These are phyloP conservation scores for Mustela lutreola DNA, from an alignment of 2,113 vertebrate genomes.

Conservation along the genomic window DNA sequence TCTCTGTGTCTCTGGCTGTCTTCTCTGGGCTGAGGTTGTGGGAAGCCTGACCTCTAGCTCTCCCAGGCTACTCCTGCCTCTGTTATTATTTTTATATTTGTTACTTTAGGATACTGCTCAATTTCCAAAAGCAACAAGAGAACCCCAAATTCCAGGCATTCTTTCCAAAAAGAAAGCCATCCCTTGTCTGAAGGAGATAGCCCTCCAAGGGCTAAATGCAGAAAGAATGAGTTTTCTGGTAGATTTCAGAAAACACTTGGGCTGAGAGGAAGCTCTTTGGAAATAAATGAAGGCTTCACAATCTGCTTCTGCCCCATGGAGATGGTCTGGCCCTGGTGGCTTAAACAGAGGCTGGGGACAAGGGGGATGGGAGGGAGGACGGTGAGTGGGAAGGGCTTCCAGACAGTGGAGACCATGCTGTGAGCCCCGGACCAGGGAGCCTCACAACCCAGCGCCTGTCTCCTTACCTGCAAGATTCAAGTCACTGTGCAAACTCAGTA, in stretches of 20 bases:
- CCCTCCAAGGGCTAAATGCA: not conserved
- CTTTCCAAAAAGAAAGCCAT: not conserved
- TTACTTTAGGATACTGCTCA: not conserved
- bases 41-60: not conserved
- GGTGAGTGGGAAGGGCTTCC: not conserved
- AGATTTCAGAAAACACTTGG: not conserved
- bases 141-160: not conserved
- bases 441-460: not conserved
- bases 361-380: not conserved
- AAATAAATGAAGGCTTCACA: not conserved
- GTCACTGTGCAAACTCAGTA: not conserved
- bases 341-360: not conserved
- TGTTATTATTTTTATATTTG: not conserved
- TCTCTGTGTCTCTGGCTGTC: not conserved
- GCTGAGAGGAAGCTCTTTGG: not conserved
- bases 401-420: no score
- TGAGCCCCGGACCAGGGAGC: not conserved
- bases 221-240: not conserved
- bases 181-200: not conserved
- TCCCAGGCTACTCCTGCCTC: not conserved
- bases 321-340: not conserved
- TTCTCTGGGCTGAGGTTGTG: not conserved
- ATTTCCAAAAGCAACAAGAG: constrained; percentile 16
- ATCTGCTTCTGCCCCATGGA: not conserved
- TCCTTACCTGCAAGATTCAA: not conserved